Evolutionary conservation across 2,888 invertebrate genomes (phyloP).

Genomic region (Lysandra bellargus): DNA sequence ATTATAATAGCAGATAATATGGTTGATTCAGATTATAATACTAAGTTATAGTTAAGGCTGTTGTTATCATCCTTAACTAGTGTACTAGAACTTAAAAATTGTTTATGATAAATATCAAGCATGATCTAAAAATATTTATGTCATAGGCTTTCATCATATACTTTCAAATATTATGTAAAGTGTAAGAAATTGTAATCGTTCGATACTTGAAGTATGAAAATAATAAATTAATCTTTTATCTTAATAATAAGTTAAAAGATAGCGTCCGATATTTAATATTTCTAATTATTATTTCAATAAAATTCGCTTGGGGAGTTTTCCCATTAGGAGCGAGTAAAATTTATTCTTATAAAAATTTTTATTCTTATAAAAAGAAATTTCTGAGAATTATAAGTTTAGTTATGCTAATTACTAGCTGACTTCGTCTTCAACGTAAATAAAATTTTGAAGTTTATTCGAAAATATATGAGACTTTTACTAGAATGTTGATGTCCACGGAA

Average conservation of each 20-base stretch:
- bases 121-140: no score
- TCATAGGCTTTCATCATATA: no score
- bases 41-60: no score
- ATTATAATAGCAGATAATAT: no score
- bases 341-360: no score
- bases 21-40: no score
- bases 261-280: background rate
- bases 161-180: no score
- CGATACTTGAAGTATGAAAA: background rate
- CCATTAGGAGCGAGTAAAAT: background rate
- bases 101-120: no score
- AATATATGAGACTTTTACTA: background rate
- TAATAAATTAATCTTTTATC: background rate
- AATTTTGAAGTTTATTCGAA: background rate
- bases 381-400: background rate
- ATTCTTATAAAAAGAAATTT: constrained; percentile 8
- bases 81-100: no score
- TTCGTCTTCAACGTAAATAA: background rate
- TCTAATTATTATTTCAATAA: background rate
- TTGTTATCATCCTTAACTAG: no score
- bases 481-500: background rate
- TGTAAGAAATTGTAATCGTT: no score
- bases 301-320: background rate
- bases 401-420: background rate
- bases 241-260: background rate